Conservation (phyloP, 1,140 invertebrate genomes). For the Drosophila jambulina region DNA sequence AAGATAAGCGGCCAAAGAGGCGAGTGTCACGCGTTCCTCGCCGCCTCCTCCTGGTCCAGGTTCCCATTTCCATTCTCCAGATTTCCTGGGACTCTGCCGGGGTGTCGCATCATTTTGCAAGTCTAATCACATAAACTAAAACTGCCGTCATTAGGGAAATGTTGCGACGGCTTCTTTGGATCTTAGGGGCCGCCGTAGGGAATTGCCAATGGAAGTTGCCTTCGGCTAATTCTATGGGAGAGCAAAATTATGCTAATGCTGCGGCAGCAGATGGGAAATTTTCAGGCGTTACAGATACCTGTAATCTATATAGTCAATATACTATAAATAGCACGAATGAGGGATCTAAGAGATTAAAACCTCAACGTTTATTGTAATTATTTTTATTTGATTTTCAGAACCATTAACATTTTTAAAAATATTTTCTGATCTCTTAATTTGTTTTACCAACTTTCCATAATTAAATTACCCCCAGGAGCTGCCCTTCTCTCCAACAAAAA, state of each 20-base stretch:
- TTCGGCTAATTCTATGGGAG: conserved; percentile 6
- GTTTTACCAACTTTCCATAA: neutral
- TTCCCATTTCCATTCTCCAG: conserved; percentile 1
- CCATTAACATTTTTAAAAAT: neutral
- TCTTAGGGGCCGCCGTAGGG: conserved; percentile 19
- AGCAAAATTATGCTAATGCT: conserved; percentile 33
- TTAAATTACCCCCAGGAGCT: neutral
- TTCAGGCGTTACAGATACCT: neutral
- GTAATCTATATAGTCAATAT: neutral
- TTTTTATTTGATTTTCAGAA: neutral
- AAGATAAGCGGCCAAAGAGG: conserved; percentile 72
- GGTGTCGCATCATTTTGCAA: conserved; percentile 61
- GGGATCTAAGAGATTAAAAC: neutral
- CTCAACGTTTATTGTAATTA: neutral
- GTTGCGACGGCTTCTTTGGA: conserved; percentile 38
- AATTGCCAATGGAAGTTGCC: conserved; percentile 14
- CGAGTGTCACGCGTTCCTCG: conserved; percentile 72
- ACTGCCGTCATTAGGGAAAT: conserved; percentile 47
- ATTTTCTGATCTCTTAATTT: neutral
- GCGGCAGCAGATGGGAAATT: neutral
- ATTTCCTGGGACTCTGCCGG: neutral
- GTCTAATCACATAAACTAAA: conserved; percentile 69
- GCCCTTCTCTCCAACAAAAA: neutral
- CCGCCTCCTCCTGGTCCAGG: neutral
- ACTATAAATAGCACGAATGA: conserved; percentile 5